Conservation (phyloP, 2,113 vertebrate species). For the Nesospiza acunhae region DNA sequence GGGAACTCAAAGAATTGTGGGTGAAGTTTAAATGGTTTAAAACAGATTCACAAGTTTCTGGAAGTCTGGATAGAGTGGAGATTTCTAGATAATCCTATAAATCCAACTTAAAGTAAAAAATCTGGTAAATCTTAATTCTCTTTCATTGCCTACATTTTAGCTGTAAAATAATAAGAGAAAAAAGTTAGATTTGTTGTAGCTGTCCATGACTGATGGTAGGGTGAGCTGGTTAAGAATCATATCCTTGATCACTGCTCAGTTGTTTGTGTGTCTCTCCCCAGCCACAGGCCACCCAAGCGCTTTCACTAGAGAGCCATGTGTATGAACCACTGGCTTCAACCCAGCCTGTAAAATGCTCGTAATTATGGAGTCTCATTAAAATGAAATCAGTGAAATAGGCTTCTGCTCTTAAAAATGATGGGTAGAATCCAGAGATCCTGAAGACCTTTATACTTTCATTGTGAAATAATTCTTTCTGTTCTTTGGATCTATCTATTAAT, state of each 20-base stretch:
- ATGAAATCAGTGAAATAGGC: not conserved
- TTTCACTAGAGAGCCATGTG: not conserved
- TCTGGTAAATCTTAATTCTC: not conserved
- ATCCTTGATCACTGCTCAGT: not conserved
- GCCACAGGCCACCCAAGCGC: not conserved
- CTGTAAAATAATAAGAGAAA: not conserved
- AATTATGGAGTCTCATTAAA: slow-evolving; percentile 1
- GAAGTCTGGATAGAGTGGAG: not conserved
- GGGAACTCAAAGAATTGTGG: not conserved
- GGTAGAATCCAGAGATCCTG: not conserved
- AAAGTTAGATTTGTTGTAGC: not conserved
- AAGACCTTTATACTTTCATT: not conserved
- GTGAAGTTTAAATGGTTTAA: not conserved
- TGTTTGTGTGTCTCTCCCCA: not conserved
- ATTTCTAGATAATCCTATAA: not conserved
- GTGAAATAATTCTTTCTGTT: not conserved
- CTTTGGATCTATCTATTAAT: not conserved
- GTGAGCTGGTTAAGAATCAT: not conserved
- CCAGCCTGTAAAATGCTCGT: not conserved
- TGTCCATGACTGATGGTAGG: not conserved
- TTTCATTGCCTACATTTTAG: not conserved
- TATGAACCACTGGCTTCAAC: not conserved
- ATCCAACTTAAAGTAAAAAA: not conserved
- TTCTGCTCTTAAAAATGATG: not conserved
- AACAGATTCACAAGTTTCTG: not conserved